Evolutionary conservation across 2,113 vertebrate species (phyloP), one percentile per base, ranked within the genome.

Genomic region (Emydura subglobosa): DNA sequence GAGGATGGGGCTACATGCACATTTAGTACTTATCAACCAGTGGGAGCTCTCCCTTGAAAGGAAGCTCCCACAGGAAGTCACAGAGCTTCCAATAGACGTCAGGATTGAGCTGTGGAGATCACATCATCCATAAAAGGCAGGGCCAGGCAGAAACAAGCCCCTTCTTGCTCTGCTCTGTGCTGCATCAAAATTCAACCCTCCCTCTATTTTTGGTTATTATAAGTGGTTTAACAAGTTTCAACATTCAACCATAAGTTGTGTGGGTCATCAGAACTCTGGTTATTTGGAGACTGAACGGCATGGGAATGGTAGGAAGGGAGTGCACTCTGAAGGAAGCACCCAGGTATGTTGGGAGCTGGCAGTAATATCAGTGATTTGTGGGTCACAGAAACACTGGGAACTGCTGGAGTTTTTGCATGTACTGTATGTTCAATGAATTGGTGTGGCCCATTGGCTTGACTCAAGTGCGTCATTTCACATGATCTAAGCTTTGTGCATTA

Each of bases 1-100:
- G 34, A 68, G 34, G 17, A 5, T 0, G 1, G 39, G 11, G 44
- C 74, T 39, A 68, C 5, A 7, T 2, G 1, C 3, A 16, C 49
- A 92, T 89, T 42, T 22, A 86, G 44, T 17, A 82, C 6, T 0
- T 6, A 85, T n/a, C 7, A 81, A 4, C 10, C 22, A 76, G 68
- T 1, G 8, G 13, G 51, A 42, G 1, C 39, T 57, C 49, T 65
- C 90, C 34, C 72, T 17, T 31, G 24, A 61, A 76, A 10, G 3
- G 22, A 85, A 78, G 39, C 14, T n/a, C 34, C 61, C 61, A 7
- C 54, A 79, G 78, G 39, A 82, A 42, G n/a, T 24, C 1, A 2
- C 49, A n/a, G 16, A 21, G 83, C n/a, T 59, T 79, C 84, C 12
- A 85, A n/a, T 47, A 91, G 24, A 85, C n/a, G 88, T 2, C 8